Evolutionary conservation across 2,797 vertebrate genomes (phyloP), one percentile per base, ranked within the genome.

Genomic region (Tadarida brasiliensis): DNA sequence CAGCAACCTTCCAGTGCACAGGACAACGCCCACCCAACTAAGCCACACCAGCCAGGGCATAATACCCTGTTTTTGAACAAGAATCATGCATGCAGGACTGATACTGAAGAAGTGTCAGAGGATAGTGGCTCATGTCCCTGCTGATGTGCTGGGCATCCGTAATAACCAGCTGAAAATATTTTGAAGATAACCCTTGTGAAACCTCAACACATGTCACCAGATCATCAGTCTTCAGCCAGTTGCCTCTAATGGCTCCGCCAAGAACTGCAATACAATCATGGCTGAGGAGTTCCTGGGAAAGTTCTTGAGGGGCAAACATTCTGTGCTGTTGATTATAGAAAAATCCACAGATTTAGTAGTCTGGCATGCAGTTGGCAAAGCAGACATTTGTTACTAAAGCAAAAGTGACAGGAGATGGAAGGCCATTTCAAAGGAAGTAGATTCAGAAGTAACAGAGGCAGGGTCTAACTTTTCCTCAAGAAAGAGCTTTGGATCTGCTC

Each of bases 301-400:
- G 63, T 83, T 80, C 77, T 78, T 59, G 28, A 92, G 74, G 49
- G 57, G 65, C 78, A 92, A 76, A 78, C 33, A 49, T 74, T 87
- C 57, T 71, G 28, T 39, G 87, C 28, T 54, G 51, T 19, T n/a
- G 88, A 82, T 2, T 90, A 33, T 8, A 92, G 87, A 85, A 51
- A 92, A 90, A 90, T 78, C 67, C 87, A 88, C 20, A 94, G 90
- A 92, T 87, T 84, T 67, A 51, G 56, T 47, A 63, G 57, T 73
- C 70, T 78, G 67, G 87, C 87, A 67, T 65, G n/a, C 16, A 92
- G 73, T 54, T 95, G 90, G 92, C 88, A 94, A 94, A 94, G 81
- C 87, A 95, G 93, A 89, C 59, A 57, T 65, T 51, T 87, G 47
- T 81, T 94, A 87, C 87, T 57, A 70, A 90, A 97, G 71, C 5